Evolutionary conservation across 2,888 invertebrate genomes (phyloP).

Genomic region (Ichneumon xanthorius): DNA sequence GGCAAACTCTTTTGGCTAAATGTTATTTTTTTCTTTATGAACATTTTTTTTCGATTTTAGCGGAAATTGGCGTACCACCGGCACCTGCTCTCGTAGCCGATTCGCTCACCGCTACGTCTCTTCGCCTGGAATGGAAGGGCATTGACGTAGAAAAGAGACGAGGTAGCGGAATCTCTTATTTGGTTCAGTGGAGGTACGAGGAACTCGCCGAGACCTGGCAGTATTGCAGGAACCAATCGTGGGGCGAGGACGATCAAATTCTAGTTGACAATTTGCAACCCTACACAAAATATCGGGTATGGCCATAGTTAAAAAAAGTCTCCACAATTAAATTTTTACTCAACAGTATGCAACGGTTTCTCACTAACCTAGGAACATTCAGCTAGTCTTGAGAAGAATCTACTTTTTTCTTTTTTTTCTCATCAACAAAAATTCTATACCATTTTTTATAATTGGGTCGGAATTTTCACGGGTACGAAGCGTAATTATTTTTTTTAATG

Average conservation of each 20-base stretch:
- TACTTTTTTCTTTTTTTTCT: background rate
- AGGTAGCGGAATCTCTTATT: conserved; percentile 86
- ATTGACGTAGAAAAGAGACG: conserved; percentile 83
- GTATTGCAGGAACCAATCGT: conserved; percentile 91
- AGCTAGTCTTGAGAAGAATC: background rate
- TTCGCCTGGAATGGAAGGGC: conserved; percentile 92
- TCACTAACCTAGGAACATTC: background rate
- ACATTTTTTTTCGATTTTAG: conserved; percentile 79
- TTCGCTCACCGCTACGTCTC: conserved; percentile 90
- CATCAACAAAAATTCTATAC: background rate
- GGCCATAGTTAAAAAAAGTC: conserved; percentile 69
- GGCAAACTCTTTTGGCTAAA: too few relatives aligned
- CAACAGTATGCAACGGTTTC: background rate
- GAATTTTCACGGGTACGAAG: too few relatives aligned
- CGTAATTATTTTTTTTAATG: background rate
- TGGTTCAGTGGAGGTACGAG: conserved; percentile 92
- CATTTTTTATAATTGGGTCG: too few relatives aligned
- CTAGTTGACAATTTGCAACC: conserved; percentile 93
- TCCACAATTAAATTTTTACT: background rate
- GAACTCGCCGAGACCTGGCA: conserved; percentile 92
- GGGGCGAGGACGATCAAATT: conserved; percentile 89
- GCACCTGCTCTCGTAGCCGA: conserved; percentile 93
- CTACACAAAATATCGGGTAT: conserved; percentile 95
- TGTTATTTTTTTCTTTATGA: background rate
- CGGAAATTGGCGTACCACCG: conserved; percentile 89